A percentile compares a stretch with the other conserved stretches of the same genome.
Conservation (phyloP, 2,888 invertebrate genomes). For the Strigamia crassipes region DNA sequence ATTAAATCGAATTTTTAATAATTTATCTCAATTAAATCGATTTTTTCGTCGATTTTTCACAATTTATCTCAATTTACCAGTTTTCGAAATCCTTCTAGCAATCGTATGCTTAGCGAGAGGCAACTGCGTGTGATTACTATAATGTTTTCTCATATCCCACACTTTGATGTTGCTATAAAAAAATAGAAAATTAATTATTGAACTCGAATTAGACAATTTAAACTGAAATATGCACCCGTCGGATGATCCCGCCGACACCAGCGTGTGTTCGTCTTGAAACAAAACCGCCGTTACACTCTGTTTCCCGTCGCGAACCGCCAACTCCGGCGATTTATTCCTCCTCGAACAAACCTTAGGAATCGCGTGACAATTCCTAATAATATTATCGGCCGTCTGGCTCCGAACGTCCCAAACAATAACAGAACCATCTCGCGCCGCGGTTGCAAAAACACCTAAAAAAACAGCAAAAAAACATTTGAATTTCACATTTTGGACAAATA, state of each 20-base stretch:
- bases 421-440: not conserved
- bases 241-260: constrained; percentile 83
- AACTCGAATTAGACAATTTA: no score
- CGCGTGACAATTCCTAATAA: not conserved
- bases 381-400: not conserved
- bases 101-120: not conserved
- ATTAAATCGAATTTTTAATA: no score
- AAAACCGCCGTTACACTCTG: constrained; percentile 75
- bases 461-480: not conserved
- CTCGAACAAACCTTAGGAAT: not conserved
- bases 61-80: no score
- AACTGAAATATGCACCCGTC: constrained; percentile 68
- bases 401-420: not conserved
- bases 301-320: not conserved
- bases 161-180: not conserved
- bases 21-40: no score
- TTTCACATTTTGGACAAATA: constrained; percentile 54
- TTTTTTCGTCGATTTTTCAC: no score
- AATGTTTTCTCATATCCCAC: not conserved
- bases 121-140: not conserved
- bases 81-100: not conserved
- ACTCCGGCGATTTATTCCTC: not conserved
- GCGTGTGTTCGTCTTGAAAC: constrained; percentile 77
- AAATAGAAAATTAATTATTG: no score
- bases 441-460: not conserved